Percentiles rank a stretch among this genome's conserved stretches.
phyloP scores from a whole-genome alignment of 2,113 vertebrate genomes.

The Tiliqua scincoides region DNA sequence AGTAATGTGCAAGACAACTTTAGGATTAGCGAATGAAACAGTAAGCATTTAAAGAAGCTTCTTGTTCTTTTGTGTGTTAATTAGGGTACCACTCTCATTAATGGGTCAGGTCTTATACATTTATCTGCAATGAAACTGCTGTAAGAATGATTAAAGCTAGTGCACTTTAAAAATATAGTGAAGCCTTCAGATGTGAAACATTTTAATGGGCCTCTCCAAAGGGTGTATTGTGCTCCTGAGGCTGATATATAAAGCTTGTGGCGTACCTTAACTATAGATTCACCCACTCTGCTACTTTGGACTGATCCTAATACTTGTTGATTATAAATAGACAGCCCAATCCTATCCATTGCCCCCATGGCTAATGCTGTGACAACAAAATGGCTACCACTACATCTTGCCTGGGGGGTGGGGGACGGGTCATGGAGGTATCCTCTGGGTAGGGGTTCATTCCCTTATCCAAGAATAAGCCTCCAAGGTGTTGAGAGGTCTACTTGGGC shows the following conservation, averaged over 20 bases:
- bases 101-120: neutral
- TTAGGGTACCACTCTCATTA: neutral
- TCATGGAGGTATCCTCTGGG: no score
- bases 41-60: neutral
- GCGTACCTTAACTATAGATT: accelerated
- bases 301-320: neutral
- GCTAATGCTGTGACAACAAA: no score
- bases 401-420: no score
- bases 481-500: no score
- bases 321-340: neutral
- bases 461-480: no score
- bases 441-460: no score
- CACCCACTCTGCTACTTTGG: accelerated
- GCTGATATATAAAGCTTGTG: neutral
- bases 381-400: no score
- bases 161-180: neutral
- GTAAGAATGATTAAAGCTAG: neutral
- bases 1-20: neutral
- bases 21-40: neutral
- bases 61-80: neutral
- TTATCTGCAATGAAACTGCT: neutral
- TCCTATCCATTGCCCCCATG: no score
- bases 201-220: neutral
- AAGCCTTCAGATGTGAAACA: neutral
- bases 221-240: neutral